Percentiles rank a stretch among this genome's conserved stretches.
phyloP scores from a whole-genome alignment of 2,888 invertebrate genomes.

The Lathronympha strigana region DNA sequence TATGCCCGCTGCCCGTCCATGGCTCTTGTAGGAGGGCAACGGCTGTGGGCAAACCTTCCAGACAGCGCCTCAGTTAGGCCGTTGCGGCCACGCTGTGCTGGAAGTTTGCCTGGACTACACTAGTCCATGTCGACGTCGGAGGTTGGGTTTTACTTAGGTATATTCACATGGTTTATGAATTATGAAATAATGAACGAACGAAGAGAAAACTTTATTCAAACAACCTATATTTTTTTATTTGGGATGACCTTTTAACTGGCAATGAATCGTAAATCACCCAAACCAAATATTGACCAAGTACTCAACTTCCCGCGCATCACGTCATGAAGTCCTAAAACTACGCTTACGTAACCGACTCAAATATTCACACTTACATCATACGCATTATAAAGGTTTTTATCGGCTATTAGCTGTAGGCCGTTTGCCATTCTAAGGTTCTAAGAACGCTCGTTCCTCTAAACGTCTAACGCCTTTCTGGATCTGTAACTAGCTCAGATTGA shows the following conservation, averaged over 20 bases:
- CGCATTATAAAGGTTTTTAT: conserved; percentile 25
- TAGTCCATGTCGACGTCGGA: no score
- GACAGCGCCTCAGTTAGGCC: no score
- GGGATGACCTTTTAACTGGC: neutral
- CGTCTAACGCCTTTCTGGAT: conserved; percentile 4
- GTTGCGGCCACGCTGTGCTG: no score
- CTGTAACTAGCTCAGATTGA: conserved; percentile 6
- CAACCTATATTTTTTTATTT: no score
- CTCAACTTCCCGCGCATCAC: conserved; percentile 29
- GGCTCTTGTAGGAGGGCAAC: no score
- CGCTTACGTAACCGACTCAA: conserved; percentile 24
- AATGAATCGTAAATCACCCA: conserved; percentile 4
- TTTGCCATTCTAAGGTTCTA: conserved; percentile 1
- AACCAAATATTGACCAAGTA: conserved; percentile 23
- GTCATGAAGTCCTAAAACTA: conserved; percentile 32
- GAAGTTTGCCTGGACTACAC: no score
- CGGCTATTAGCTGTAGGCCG: conserved; percentile 27
- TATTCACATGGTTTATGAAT: no score
- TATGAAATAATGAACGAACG: no score
- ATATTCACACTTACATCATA: conserved; percentile 37
- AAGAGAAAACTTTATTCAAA: no score
- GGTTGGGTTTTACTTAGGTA: no score
- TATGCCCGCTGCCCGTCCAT: no score
- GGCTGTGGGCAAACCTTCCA: no score
- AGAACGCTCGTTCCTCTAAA: neutral